These are phyloP conservation scores for Phacellophora camtschatica DNA, from an alignment of 30 jellyfish, hydroid and myxozoan species.

Conservation along the genomic window DNA sequence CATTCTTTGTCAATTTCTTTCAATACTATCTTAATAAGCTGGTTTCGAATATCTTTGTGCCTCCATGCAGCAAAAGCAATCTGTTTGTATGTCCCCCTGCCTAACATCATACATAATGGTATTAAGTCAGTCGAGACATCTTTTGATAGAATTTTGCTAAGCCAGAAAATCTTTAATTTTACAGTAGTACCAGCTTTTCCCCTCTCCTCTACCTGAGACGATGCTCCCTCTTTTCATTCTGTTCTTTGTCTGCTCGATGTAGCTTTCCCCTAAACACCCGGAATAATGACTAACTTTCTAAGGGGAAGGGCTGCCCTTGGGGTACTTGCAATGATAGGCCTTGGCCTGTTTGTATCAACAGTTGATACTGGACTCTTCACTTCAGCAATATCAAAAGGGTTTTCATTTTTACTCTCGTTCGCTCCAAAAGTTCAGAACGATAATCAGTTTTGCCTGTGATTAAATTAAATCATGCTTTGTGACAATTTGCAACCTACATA, in stretches of 20 bases:
- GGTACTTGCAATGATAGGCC: not conserved
- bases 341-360: not conserved
- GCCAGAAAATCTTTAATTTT: not conserved
- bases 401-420: not conserved
- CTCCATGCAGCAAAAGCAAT: not conserved
- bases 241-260: not conserved
- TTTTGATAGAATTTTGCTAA: not conserved
- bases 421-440: not conserved
- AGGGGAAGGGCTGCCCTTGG: not conserved
- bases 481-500: not conserved
- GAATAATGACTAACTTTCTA: not conserved
- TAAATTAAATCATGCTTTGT: not conserved
- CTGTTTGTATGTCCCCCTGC: slow-evolving; percentile 1
- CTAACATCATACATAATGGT: not conserved
- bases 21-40: not conserved
- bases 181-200: not conserved
- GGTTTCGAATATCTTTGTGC: not conserved
- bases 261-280: not conserved
- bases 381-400: not conserved
- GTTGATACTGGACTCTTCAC: not conserved
- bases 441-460: not conserved
- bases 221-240: too few relatives aligned
- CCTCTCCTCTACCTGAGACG: not conserved
- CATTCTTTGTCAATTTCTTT: not conserved
- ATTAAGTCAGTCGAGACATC: not conserved